A percentile compares a stretch with the other conserved stretches of the same genome.
These are phyloP conservation scores for Dreissena rostriformis DNA, from an alignment of 1,140 invertebrate species.

Conservation along the genomic window DNA sequence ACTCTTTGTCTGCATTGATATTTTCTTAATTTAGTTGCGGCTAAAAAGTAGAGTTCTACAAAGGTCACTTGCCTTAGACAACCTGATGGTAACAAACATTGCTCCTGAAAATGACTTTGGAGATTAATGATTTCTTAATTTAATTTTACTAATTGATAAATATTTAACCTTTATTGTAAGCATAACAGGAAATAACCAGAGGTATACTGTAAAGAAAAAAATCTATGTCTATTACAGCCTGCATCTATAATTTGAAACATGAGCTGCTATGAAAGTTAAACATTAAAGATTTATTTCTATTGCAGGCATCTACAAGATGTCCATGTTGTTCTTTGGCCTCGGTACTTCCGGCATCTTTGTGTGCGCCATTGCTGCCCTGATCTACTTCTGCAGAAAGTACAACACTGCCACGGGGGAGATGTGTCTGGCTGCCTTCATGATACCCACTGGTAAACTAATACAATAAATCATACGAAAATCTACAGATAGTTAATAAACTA, in stretches of 20 bases:
- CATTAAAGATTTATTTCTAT: neutral
- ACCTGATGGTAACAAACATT: no score
- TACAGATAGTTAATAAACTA: neutral
- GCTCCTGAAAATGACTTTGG: no score
- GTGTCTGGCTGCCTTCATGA: slow-evolving; percentile 25
- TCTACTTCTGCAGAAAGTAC: slow-evolving; percentile 35
- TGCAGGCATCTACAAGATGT: slow-evolving; percentile 30
- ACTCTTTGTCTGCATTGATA: no score
- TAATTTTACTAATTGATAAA: no score
- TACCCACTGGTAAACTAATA: slow-evolving; percentile 26
- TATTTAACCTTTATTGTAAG: neutral
- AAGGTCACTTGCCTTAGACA: no score
- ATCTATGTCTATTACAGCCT: neutral
- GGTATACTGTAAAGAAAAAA: neutral
- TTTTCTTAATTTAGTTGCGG: no score
- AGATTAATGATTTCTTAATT: no score
- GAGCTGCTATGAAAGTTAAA: neutral
- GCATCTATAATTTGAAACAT: neutral
- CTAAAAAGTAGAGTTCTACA: no score
- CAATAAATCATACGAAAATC: neutral
- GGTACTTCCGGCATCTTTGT: slow-evolving; percentile 17
- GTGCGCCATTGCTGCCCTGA: slow-evolving; percentile 14
- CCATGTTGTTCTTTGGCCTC: slow-evolving; percentile 39
- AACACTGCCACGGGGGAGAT: slow-evolving; percentile 35
- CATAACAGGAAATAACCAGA: neutral